Evolutionary conservation across 2,113 vertebrate species (phyloP).

Genomic region (Gadus macrocephalus): DNA sequence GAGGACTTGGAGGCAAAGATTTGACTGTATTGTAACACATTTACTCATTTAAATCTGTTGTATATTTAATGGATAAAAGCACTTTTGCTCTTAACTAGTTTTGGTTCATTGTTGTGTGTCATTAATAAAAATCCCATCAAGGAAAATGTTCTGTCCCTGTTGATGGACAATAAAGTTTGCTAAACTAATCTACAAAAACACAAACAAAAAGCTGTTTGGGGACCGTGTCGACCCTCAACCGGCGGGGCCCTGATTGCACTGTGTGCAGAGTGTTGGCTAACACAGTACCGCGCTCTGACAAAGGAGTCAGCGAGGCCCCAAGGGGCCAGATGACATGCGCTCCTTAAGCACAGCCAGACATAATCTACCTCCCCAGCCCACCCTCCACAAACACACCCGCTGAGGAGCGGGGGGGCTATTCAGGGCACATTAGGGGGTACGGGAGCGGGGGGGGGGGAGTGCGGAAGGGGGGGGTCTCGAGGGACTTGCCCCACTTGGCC

Average conservation of each 20-base stretch:
- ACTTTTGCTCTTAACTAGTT: too few species aligned
- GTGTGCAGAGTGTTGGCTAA: slow-evolving; percentile 54
- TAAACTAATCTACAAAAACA: too few species aligned
- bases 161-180: too few species aligned
- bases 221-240: slow-evolving; percentile 38
- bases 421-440: slow-evolving; percentile 67
- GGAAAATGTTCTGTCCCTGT: too few species aligned
- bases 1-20: too few species aligned
- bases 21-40: too few species aligned
- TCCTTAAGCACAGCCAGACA: slow-evolving; percentile 65
- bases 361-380: slow-evolving; percentile 36
- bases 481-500: slow-evolving; percentile 61
- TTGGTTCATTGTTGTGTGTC: too few species aligned
- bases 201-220: too few species aligned
- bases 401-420: slow-evolving; percentile 50
- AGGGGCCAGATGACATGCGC: slow-evolving; percentile 69
- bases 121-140: too few species aligned
- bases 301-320: slow-evolving; percentile 61
- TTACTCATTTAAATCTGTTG: too few species aligned
- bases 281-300: slow-evolving; percentile 57
- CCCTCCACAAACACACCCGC: slow-evolving; percentile 41
- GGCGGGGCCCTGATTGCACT: slow-evolving; percentile 41
- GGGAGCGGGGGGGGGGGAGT: slow-evolving; percentile 26
- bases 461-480: slow-evolving; percentile 9
- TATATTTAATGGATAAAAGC: too few species aligned